Percentiles rank a stretch among this genome's conserved stretches.
Conservation (phyloP, 35 echinoderm and acorn worm species). For the Anneissia japonica region DNA sequence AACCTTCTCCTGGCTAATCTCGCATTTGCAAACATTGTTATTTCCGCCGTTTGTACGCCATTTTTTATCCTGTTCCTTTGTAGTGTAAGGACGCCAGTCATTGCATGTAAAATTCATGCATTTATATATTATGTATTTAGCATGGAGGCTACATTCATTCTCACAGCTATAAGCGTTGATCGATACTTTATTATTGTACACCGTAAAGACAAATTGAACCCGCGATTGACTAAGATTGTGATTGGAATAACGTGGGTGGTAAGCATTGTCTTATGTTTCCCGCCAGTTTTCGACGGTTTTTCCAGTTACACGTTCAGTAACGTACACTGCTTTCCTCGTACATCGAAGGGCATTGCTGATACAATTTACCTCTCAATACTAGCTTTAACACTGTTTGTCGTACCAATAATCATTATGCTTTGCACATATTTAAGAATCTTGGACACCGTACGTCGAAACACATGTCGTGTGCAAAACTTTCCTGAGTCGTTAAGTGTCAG, state of each 20-base stretch:
- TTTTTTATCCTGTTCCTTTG: conserved; percentile 69
- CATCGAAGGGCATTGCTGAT: conserved; percentile 12
- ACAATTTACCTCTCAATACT: conserved; percentile 50
- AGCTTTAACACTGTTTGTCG: conserved; percentile 58
- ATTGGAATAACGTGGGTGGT: conserved; percentile 77
- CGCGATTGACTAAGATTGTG: conserved; percentile 71
- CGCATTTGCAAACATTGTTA: conserved; percentile 96
- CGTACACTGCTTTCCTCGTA: conserved; percentile 55
- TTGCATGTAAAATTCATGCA: conserved; percentile 70
- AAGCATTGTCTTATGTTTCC: conserved; percentile 70
- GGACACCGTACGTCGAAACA: conserved; percentile 88
- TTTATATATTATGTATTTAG: conserved; percentile 76
- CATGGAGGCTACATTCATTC: conserved; percentile 78
- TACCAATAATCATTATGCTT: conserved; percentile 73
- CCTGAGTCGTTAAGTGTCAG: conserved; percentile 94
- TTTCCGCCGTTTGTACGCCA: conserved; percentile 74
- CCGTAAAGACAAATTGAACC: conserved; percentile 93
- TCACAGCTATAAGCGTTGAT: conserved; percentile 89
- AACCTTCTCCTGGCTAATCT: conserved; percentile 97
- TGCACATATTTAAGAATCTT: conserved; percentile 90
- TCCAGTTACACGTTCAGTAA: conserved; percentile 38
- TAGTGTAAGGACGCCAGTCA: conserved; percentile 35
- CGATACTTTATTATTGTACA: conserved; percentile 93
- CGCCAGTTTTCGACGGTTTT: conserved; percentile 42
- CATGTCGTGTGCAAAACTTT: conserved; percentile 78